Evolutionary conservation across 2,113 vertebrate species (phyloP), one percentile per base, ranked within the genome.

Genomic region (Heterotis niloticus): DNA sequence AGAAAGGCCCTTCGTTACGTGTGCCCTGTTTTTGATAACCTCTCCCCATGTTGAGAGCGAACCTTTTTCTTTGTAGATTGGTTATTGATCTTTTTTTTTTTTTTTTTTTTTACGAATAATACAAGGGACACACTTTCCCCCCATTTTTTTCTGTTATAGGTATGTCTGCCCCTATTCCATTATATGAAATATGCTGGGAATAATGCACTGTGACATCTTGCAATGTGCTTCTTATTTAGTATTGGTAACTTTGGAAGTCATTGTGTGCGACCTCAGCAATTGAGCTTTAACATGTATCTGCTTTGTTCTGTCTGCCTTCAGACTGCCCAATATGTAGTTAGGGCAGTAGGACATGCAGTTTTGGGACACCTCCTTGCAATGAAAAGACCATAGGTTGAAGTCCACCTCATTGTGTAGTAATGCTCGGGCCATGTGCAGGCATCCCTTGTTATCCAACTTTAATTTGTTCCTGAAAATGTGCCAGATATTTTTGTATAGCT

Each of bases 51-150:
- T 79, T 79, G 81, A 81, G 70, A 81, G 86, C 84, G 87, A 90
- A 88, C 88, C 88, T 84, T 81, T 84, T 81, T 81, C 81, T 80
- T 81, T 81, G 78, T 82, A 91, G 89, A 93, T 92, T 93, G 91
- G 81, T 91, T 92, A 93, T 93, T 88, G 92, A 93, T 92, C 85
- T 82, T 76, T 79, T 83, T n/a, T n/a, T n/a, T n/a, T n/a, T n/a
- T 84, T 78, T 87, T 85, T 72, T 84, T 84, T 78, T 87, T 81
- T 80, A 84, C 78, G 74, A 81, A 84, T 88, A 86, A 83, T 80
- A 86, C 86, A 51, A 23, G 69, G 17, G 83, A 82, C 83, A 65
- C 80, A 75, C 62, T 83, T 78, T 76, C 29, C 60, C 74, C 78
- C 57, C 52, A 78, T 66, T 65, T 85, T 85, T 26, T 59, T 54